These are phyloP conservation scores for Furcula furcula DNA, from an alignment of 2,888 invertebrate genomes.

Conservation along the genomic window DNA sequence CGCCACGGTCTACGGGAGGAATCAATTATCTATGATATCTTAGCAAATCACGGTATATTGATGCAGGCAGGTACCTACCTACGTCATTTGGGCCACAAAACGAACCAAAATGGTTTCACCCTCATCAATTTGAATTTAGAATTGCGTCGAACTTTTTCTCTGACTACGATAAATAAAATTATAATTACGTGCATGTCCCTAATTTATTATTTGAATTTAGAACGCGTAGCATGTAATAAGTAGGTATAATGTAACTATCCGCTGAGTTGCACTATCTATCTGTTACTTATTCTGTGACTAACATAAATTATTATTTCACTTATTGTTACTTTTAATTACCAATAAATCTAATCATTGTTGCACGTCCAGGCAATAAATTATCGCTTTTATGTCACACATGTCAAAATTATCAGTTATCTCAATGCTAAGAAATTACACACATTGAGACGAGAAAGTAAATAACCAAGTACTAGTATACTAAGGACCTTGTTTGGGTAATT, in stretches of 20 bases:
- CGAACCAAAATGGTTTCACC: constrained; percentile 8
- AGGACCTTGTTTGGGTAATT: neutral
- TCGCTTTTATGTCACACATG: neutral
- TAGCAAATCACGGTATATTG: constrained; percentile 25
- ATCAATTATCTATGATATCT: constrained; percentile 44
- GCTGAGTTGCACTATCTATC: too few species aligned
- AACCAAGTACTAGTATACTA: neutral
- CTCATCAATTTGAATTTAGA: neutral
- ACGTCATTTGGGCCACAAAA: constrained; percentile 6
- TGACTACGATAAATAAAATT: too few species aligned
- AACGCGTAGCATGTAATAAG: too few species aligned
- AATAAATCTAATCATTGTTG: neutral
- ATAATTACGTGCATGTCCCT: too few species aligned
- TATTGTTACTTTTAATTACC: neutral
- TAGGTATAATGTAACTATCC: too few species aligned
- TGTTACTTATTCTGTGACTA: too few species aligned
- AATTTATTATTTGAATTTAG: too few species aligned
- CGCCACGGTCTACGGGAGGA: constrained; percentile 44
- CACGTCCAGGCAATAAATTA: neutral
- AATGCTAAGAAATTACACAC: constrained; percentile 1
- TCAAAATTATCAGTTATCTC: constrained; percentile 1
- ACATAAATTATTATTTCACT: neutral
- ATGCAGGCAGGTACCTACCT: constrained; percentile 19
- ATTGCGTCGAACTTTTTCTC: neutral
- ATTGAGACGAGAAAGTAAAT: neutral